Evolutionary conservation across 1,140 invertebrate genomes (phyloP).

Genomic region (Metaphire vulgaris): DNA sequence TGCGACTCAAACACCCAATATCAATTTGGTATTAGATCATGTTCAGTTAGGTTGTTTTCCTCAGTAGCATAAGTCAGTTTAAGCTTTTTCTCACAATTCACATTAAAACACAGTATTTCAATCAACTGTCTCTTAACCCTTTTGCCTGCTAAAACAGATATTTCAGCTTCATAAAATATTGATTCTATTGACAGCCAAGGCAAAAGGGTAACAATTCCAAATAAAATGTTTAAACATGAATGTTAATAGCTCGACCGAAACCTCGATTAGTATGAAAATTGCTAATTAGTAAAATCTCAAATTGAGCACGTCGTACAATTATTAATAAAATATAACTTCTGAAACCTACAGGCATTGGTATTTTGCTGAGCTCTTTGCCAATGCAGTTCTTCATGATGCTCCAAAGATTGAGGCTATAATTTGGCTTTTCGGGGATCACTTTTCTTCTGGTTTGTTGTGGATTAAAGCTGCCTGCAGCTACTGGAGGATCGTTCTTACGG

Average conservation of each 20-base stretch:
- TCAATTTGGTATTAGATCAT: no score
- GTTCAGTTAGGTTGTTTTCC: no score
- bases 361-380: constrained; percentile 95
- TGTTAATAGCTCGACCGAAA: background rate
- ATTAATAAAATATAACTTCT: background rate
- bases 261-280: background rate
- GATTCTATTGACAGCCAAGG: background rate
- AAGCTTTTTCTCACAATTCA: no score
- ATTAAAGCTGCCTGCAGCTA: no score
- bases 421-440: constrained; percentile 83
- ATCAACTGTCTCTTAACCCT: no score
- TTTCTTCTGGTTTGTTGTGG: no score
- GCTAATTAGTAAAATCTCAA: background rate
- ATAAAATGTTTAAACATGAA: background rate
- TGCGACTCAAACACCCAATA: no score
- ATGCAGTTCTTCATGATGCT: constrained; percentile 99
- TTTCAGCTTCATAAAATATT: background rate
- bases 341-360: constrained; percentile 82
- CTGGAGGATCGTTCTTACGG: no score
- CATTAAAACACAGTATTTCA: no score
- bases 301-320: background rate
- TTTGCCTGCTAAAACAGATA: background rate
- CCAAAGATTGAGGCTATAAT: constrained; percentile 90
- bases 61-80: no score
- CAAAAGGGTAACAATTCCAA: background rate